A percentile compares a stretch with the other conserved stretches of the same genome.
Conservation (phyloP, 2,797 vertebrate genomes). For the Mallotus villosus region DNA sequence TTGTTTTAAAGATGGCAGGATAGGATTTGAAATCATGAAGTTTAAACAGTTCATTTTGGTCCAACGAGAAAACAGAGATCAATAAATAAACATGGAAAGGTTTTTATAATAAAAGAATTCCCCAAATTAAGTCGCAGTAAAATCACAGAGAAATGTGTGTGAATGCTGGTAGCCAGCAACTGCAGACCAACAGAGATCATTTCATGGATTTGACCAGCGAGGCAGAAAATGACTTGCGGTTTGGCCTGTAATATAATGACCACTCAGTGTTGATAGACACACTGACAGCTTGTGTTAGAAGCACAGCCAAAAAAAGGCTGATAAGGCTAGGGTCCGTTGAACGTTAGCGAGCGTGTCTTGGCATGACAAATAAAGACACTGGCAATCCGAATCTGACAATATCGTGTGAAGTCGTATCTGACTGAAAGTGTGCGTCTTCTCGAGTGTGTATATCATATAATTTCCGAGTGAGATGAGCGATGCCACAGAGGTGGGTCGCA, state of each 20-base stretch:
- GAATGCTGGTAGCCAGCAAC: neutral
- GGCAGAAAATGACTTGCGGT: conserved; percentile 1
- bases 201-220: conserved; percentile 3
- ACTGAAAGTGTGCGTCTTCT: conserved; percentile 46
- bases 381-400: neutral
- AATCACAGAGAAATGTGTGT: no score
- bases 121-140: no score
- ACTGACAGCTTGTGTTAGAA: neutral
- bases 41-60: no score
- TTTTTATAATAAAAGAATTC: no score
- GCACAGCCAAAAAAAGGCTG: neutral
- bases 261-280: neutral
- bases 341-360: neutral
- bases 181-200: neutral
- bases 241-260: conserved; percentile 6
- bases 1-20: no score
- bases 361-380: neutral
- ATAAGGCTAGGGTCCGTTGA: neutral
- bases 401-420: neutral
- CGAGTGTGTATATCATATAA: neutral
- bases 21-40: no score
- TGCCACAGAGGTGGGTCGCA: conserved; percentile 16
- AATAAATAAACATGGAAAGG: no score
- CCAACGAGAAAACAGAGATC: no score
- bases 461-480: conserved; percentile 50